Percentiles rank a stretch among this genome's conserved stretches.
These are phyloP conservation scores for Odocoileus hemionus DNA, from an alignment of 2,113 vertebrate species.

Conservation along the genomic window DNA sequence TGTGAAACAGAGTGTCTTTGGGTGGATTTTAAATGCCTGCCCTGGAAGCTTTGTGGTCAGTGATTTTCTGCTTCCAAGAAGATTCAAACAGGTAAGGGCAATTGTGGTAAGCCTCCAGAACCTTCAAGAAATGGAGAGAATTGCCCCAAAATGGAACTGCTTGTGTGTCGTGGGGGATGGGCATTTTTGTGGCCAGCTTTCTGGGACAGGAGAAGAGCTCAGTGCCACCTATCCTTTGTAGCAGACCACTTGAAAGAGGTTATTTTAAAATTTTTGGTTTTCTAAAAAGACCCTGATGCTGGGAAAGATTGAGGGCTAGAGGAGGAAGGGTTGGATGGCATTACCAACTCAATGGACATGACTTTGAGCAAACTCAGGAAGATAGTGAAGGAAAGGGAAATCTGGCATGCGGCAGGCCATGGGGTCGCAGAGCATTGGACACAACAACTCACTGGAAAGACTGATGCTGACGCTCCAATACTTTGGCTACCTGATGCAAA, in stretches of 20 bases:
- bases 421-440: neutral
- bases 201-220: neutral
- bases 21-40: neutral
- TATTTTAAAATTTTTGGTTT: neutral
- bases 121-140: neutral
- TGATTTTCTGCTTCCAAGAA: constrained; percentile 61
- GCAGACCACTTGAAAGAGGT: neutral
- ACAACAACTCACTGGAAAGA: neutral
- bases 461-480: neutral
- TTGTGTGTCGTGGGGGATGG: neutral
- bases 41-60: constrained; percentile 3
- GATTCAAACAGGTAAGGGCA: constrained; percentile 37
- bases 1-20: neutral
- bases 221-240: neutral
- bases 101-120: constrained; percentile 45
- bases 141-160: neutral
- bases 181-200: constrained; percentile 42
- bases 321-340: neutral
- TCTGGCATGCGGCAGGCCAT: neutral
- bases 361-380: neutral
- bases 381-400: neutral
- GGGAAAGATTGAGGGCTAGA: neutral
- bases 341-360: neutral
- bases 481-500: neutral
- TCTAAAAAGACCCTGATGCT: neutral